Base-by-base conservation (phyloP, 2,888 invertebrate species). In the Drosophila robusta region DNA sequence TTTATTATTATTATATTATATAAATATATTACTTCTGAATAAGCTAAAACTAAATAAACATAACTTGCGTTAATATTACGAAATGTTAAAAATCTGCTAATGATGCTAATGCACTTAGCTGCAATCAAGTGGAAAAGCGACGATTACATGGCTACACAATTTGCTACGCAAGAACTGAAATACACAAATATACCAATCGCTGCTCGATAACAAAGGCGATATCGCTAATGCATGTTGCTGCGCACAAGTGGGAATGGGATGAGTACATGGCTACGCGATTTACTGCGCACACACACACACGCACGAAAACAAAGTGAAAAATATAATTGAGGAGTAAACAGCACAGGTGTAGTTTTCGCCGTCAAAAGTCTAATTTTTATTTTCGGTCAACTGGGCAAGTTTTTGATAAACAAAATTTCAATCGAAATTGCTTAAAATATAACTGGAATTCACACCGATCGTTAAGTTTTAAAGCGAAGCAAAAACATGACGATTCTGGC, bases 401-500 rank as follows among this genome's bases (percentile, higher is more conserved):
- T 44, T 29, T 57, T 34, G 18, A 22, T 47, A 55, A 66, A 45
- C 57, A 54, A 84, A 70, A 54, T 66, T 57, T 34, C 6, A 57
- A 50, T 4, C 29, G 7, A 55, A 74, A 54, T 76, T 71, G 29
- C 45, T 50, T 6, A 45, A 34, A 12, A 18, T n/a, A 1, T 47
- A 2, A 12, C 24, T 3, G 18, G 18, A 14, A 36, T 29, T 29
- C 16, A 32, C n/a, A 42, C 16, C 18, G 11, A 51, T 51, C 24
- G 45, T 54, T n/a, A 7, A n/a, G 4, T 3, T 29, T 8, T 47
- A 60, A 57, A 51, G 12, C 12, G 12, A 4, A 34, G 12, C 46
- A n/a, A 3, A 34, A 93, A 89, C 77, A 97, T 97, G 97, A 97
- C 97, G 70, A 95, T 97, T 91, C 93, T 97, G 84, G 95, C 95